phyloP scores from a whole-genome alignment of 2,888 invertebrate genomes.

The Vandiemenella viatica region DNA sequence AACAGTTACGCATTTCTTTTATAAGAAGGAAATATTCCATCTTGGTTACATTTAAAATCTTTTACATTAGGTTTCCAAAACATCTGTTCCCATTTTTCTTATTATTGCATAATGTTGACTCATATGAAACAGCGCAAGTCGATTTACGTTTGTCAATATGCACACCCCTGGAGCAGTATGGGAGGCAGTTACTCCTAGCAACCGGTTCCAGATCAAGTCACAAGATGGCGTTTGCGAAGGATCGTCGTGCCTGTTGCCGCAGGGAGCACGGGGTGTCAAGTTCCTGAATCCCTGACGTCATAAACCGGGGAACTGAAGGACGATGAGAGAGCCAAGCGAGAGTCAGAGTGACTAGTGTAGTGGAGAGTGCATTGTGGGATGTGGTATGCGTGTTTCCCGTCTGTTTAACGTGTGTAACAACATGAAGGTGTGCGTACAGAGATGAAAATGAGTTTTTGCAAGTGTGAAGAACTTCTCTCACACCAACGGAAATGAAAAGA shows the following conservation, averaged over 20 bases:
- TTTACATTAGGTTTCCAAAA: too few relatives aligned
- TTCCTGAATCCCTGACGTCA: slow-evolving; percentile 5
- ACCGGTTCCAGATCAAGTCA: slow-evolving; percentile 7
- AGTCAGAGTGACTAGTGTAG: background rate
- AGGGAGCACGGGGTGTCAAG: slow-evolving; percentile 4
- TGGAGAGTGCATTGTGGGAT: background rate
- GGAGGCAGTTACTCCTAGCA: slow-evolving; percentile 9
- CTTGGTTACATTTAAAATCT: too few relatives aligned
- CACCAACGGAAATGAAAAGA: too few relatives aligned
- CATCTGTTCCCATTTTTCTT: too few relatives aligned
- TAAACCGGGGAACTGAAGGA: slow-evolving; percentile 5
- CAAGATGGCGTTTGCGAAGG: slow-evolving; percentile 10
- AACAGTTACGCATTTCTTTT: too few relatives aligned
- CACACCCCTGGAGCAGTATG: slow-evolving; percentile 5
- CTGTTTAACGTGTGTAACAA: background rate
- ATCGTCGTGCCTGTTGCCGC: slow-evolving; percentile 7
- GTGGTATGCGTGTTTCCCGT: background rate
- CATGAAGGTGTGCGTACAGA: background rate
- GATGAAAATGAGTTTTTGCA: background rate
- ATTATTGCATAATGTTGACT: too few relatives aligned
- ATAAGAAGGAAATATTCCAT: too few relatives aligned
- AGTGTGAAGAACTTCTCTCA: background rate
- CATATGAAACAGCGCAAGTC: too few relatives aligned
- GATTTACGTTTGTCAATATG: too few relatives aligned
- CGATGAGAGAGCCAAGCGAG: slow-evolving; percentile 3